Percentiles rank a stretch among this genome's conserved stretches.
Conservation (phyloP, 2,888 invertebrate genomes). For the Zhuqinia jingwanae region DNA sequence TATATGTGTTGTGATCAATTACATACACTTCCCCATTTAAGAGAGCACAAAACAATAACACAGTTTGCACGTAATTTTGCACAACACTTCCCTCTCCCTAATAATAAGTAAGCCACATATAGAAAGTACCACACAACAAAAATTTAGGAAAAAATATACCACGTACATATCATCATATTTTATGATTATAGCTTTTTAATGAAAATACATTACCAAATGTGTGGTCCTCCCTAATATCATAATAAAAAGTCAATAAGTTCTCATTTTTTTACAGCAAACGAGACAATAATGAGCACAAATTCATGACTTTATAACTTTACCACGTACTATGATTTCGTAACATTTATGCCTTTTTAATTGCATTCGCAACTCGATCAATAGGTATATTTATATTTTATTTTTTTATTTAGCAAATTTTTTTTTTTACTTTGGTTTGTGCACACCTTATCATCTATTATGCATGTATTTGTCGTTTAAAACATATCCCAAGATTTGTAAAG, state of each 20-base stretch:
- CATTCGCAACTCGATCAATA: no score
- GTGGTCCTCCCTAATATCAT: conserved; percentile 26
- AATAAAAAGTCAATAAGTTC: neutral
- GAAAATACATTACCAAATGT: conserved; percentile 6
- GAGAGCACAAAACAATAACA: conserved; percentile 2
- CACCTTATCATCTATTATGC: no score
- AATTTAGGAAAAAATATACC: neutral
- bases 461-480: no score
- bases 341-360: no score
- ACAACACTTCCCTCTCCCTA: conserved; percentile 42
- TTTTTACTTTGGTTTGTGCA: no score
- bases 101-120: conserved; percentile 2
- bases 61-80: conserved; percentile 48
- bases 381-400: no score
- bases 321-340: no score
- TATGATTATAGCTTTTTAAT: conserved; percentile 24
- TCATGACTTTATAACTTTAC: no score
- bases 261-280: neutral
- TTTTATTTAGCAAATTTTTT: no score
- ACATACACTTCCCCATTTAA: conserved; percentile 24
- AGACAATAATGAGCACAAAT: no score
- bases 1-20: conserved; percentile 51
- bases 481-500: no score
- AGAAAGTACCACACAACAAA: neutral
- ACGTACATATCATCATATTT: neutral